phyloP scores from a whole-genome alignment of 2,888 invertebrate species.

The Chironomus tentans region DNA sequence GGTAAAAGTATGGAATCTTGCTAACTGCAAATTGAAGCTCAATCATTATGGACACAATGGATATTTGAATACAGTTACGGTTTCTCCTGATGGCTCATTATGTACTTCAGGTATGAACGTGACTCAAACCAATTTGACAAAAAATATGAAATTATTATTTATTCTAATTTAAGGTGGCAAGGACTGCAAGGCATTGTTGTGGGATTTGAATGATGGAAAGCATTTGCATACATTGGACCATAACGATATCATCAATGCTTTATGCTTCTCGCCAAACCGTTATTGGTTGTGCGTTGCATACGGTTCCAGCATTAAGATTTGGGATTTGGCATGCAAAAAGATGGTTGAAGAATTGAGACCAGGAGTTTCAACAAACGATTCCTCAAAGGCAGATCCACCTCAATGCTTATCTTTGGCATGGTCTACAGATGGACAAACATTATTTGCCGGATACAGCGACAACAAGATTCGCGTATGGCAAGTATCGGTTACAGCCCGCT shows the following conservation, averaged over 20 bases:
- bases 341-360: slow-evolving; percentile 97
- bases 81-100: slow-evolving; percentile 97
- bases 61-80: slow-evolving; percentile 96
- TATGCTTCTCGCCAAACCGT: slow-evolving; percentile 98
- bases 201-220: slow-evolving; percentile 99
- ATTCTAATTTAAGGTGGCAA: slow-evolving; percentile 63
- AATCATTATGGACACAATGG: slow-evolving; percentile 96
- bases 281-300: slow-evolving; percentile 99
- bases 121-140: too few species aligned
- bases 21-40: slow-evolving; percentile 97
- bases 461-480: slow-evolving; percentile 94
- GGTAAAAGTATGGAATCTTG: slow-evolving; percentile 97
- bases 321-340: slow-evolving; percentile 99
- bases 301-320: slow-evolving; percentile 96
- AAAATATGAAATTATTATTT: too few species aligned
- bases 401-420: slow-evolving; percentile 96
- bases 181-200: slow-evolving; percentile 98
- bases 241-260: slow-evolving; percentile 94
- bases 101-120: slow-evolving; percentile 75
- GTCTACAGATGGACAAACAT: slow-evolving; percentile 98
- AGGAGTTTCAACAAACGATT: slow-evolving; percentile 72
- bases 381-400: slow-evolving; percentile 81
- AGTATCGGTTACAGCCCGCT: slow-evolving; percentile 57
- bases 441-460: slow-evolving; percentile 98
- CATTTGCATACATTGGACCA: slow-evolving; percentile 97